Evolutionary conservation across 2,113 vertebrate species (phyloP), one percentile per base, ranked within the genome.

Genomic region (Mionectes macconnelli): DNA sequence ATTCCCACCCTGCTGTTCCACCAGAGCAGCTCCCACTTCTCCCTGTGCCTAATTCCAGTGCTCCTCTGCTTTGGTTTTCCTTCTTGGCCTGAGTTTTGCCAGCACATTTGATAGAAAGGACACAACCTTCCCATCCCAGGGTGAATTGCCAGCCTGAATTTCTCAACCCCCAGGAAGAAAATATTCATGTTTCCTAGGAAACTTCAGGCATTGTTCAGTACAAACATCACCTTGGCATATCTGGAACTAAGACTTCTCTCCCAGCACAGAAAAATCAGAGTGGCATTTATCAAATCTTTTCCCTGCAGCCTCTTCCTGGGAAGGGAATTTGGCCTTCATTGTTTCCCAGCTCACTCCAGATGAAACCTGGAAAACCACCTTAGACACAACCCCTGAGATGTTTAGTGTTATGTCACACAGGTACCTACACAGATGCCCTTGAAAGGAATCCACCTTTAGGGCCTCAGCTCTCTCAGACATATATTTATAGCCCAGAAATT

Each of bases 101-200:
- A 40, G 50, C 24, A 17, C 6, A 1, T 35, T 87, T 64, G 22
- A 10, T 31, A 9, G 30, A 47, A 53, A 85, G 59, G n/a, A 40
- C 44, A 9, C 10, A 76, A 63, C 55, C 68, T 31, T 37, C 7
- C 40, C 31, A 9, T 6, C 45, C 75, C 85, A 59, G 49, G 86
- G 83, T 42, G 40, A 80, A 77, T 5, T 52, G 44, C 77, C 70
- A 68, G 45, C 49, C 31, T 63, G 37, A 45, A 72, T 75, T 87
- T 70, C n/a, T 56, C 55, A 1, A 84, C 45, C 52, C 49, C 30
- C 19, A 75, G 56, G 7, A 82, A 78, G 77, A 37, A 63, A 90
- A 89, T 89, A 77, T 53, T 84, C 92, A 31, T 2, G 81, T 94
- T 91, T 89, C 91, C 84, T 53, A 69, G 84, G 93, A 92, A 95